phyloP scores from a whole-genome alignment of 1,140 invertebrate species.

The Melitaea cinxia region DNA sequence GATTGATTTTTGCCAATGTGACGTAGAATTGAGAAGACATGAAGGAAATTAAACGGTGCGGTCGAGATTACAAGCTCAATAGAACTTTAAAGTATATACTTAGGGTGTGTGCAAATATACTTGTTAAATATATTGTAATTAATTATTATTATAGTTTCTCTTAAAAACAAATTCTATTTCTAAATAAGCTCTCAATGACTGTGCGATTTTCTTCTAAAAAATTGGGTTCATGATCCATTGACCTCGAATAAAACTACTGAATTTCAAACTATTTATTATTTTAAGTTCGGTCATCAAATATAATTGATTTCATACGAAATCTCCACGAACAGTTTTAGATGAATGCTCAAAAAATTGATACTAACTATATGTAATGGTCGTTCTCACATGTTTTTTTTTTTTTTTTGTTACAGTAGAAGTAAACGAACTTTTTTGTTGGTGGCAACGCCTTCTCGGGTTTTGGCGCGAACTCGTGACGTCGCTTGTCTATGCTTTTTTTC shows the following conservation, averaged over 20 bases:
- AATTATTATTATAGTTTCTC: too few relatives aligned
- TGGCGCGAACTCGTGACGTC: slow-evolving; percentile 57
- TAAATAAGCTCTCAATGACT: too few relatives aligned
- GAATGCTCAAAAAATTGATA: neutral
- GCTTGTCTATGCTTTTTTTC: slow-evolving; percentile 46
- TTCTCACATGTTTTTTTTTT: slow-evolving; percentile 22
- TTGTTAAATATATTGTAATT: too few relatives aligned
- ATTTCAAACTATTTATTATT: neutral
- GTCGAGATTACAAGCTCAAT: too few relatives aligned
- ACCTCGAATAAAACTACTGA: neutral
- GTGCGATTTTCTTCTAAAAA: neutral
- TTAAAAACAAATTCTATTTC: too few relatives aligned
- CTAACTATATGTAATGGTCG: slow-evolving; percentile 4
- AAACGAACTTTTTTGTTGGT: slow-evolving; percentile 22
- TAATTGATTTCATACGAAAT: neutral
- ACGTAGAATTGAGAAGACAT: too few relatives aligned
- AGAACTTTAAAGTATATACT: too few relatives aligned
- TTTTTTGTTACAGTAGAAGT: slow-evolving; percentile 6
- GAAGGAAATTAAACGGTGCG: too few relatives aligned
- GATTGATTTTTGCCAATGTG: too few relatives aligned
- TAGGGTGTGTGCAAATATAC: too few relatives aligned
- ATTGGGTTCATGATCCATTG: neutral
- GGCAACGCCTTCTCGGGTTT: slow-evolving; percentile 48
- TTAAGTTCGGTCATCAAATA: neutral
- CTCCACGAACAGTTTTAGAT: neutral